Evolutionary conservation across 2,113 vertebrate genomes (phyloP).

Genomic region (Nansenia antarctica): DNA sequence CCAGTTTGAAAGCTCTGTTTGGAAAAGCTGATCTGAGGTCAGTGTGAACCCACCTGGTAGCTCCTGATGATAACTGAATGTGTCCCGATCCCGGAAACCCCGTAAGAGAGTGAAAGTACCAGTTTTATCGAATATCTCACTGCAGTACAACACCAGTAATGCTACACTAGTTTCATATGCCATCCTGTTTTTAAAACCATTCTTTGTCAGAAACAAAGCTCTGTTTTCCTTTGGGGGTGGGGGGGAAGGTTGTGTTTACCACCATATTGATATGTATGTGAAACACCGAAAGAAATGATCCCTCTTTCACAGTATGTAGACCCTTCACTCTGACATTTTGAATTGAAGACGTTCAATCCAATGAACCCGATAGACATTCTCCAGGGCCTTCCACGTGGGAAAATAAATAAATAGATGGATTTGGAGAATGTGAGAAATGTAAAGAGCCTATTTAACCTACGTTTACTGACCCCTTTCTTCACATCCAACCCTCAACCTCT

Average conservation of each 20-base stretch:
- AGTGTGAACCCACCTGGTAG: conserved; percentile 76
- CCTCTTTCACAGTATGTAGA: conserved; percentile 69
- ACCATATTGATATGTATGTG: neutral
- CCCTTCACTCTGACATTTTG: conserved; percentile 77
- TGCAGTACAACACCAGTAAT: neutral
- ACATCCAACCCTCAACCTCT: too few relatives aligned
- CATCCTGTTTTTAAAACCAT: neutral
- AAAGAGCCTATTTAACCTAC: conserved; percentile 22
- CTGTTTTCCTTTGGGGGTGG: conserved; percentile 54
- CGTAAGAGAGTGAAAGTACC: conserved; percentile 12
- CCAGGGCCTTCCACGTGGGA: conserved; percentile 30
- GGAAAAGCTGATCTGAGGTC: conserved; percentile 87
- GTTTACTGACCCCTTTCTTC: neutral
- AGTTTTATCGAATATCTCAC: conserved; percentile 81
- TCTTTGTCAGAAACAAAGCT: conserved; percentile 39
- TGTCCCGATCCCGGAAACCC: conserved; percentile 5
- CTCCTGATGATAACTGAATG: conserved; percentile 4
- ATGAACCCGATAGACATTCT: conserved; percentile 38
- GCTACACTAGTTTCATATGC: neutral
- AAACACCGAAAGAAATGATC: conserved; percentile 15
- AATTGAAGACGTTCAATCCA: conserved; percentile 44
- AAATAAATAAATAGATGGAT: conserved; percentile 28
- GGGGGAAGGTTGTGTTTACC: neutral
- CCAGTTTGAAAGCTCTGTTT: conserved; percentile 61
- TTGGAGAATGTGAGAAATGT: conserved; percentile 5